Conservation (phyloP, 53 echinoderm and acorn worm species). For the Arbacia lixula region DNA sequence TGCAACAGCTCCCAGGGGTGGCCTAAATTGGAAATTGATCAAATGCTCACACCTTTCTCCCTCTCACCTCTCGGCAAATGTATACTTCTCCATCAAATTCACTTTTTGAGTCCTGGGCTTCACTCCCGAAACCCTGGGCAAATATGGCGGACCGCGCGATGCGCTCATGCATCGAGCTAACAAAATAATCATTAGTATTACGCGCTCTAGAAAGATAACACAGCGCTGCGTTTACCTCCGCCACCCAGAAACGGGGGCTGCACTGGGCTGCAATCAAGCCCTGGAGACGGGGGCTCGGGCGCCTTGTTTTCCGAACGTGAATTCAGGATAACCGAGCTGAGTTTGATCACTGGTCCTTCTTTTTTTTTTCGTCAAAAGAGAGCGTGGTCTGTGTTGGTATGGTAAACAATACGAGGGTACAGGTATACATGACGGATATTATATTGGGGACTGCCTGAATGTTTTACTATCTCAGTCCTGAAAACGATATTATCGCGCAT, state of each 20-base stretch:
- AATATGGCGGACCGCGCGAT: slow-evolving; percentile 1
- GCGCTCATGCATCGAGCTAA: neutral
- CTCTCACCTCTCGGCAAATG: too few species aligned
- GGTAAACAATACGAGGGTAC: slow-evolving; percentile 28
- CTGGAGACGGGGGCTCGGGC: neutral
- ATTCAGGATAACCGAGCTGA: too few species aligned
- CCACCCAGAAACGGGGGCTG: neutral
- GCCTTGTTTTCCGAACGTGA: slow-evolving; percentile 21
- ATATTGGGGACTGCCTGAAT: too few species aligned
- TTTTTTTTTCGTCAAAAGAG: neutral
- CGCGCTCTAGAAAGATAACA: slow-evolving; percentile 18
- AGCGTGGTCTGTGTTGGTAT: slow-evolving; percentile 23
- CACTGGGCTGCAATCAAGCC: slow-evolving; percentile 12
- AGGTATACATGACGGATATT: too few species aligned
- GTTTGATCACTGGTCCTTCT: neutral
- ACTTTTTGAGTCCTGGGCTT: neutral
- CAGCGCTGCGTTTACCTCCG: neutral
- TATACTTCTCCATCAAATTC: neutral
- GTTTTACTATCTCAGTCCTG: too few species aligned
- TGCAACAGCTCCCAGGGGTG: too few species aligned
- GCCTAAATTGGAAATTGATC: neutral
- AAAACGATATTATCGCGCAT: too few species aligned
- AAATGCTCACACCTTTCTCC: neutral
- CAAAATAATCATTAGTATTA: slow-evolving; percentile 34
- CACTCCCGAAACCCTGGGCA: too few species aligned